phyloP scores from a whole-genome alignment of 1,140 invertebrate species.

The Rhizoglyphus robini region DNA sequence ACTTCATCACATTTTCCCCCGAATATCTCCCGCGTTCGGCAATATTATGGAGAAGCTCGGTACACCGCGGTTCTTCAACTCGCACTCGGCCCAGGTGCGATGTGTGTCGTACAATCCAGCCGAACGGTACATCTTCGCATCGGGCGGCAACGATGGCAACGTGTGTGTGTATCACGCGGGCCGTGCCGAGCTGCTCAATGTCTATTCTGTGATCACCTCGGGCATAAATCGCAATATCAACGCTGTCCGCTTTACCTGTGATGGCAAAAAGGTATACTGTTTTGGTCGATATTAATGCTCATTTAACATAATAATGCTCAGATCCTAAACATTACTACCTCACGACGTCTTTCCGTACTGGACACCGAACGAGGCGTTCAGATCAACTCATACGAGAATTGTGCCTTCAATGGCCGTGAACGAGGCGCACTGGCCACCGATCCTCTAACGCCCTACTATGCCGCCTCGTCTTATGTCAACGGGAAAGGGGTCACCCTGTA shows the following conservation, averaged over 20 bases:
- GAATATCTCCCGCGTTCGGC: too few relatives aligned
- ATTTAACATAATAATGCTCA: slow-evolving; percentile 25
- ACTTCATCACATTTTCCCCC: too few relatives aligned
- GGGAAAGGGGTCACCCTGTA: slow-evolving; percentile 41
- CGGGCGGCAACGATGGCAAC: slow-evolving; percentile 41
- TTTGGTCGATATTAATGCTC: neutral
- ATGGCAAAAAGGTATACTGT: slow-evolving; percentile 36
- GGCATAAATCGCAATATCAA: slow-evolving; percentile 35
- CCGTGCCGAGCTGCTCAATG: neutral
- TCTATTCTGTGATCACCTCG: slow-evolving; percentile 13
- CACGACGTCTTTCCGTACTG: slow-evolving; percentile 37
- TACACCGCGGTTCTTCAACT: slow-evolving; percentile 37
- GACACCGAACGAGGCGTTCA: slow-evolving; percentile 40
- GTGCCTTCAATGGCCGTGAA: slow-evolving; percentile 38
- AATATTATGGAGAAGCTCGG: slow-evolving; percentile 42
- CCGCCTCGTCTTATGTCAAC: slow-evolving; percentile 38
- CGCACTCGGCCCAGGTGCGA: slow-evolving; percentile 37
- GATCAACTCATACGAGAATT: slow-evolving; percentile 40
- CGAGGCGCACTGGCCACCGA: slow-evolving; percentile 39
- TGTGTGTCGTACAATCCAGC: slow-evolving; percentile 40
- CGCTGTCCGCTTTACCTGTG: slow-evolving; percentile 38
- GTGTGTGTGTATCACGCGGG: slow-evolving; percentile 26
- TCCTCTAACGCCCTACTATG: slow-evolving; percentile 38
- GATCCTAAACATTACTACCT: slow-evolving; percentile 39
- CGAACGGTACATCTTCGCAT: slow-evolving; percentile 41